These are phyloP conservation scores for Stegodyphus dumicola DNA, from an alignment of 1,140 invertebrate species.

Conservation along the genomic window DNA sequence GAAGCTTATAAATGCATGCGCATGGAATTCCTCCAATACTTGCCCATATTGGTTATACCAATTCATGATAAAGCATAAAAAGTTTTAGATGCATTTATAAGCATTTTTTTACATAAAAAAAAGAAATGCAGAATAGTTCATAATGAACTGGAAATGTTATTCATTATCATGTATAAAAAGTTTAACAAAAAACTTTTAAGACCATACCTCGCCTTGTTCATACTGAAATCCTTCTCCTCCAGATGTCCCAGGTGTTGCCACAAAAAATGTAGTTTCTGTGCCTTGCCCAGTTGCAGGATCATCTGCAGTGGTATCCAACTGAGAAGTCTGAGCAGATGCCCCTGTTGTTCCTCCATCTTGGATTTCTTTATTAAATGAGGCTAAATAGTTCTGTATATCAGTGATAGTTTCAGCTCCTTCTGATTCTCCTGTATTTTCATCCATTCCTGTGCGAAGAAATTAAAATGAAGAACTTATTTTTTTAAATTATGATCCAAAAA, in stretches of 20 bases:
- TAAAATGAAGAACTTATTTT: too few relatives aligned
- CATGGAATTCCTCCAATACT: too few relatives aligned
- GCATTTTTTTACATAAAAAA: too few relatives aligned
- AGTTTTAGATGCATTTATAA: too few relatives aligned
- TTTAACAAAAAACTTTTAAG: background rate
- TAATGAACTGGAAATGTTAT: too few relatives aligned
- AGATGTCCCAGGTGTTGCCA: slow-evolving; percentile 38
- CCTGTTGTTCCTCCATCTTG: slow-evolving; percentile 62
- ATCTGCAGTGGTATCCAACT: slow-evolving; percentile 16
- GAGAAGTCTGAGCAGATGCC: slow-evolving; percentile 1
- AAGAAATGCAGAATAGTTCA: too few relatives aligned
- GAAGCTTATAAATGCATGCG: too few relatives aligned
- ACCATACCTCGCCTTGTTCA: slow-evolving; percentile 43
- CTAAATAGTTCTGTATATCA: slow-evolving; percentile 85
- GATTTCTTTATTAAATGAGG: slow-evolving; percentile 87
- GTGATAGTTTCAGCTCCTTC: slow-evolving; percentile 64
- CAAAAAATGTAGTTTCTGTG: slow-evolving; percentile 40
- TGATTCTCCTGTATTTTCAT: slow-evolving; percentile 36
- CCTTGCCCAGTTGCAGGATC: background rate
- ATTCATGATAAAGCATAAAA: too few relatives aligned
- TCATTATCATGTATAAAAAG: too few relatives aligned
- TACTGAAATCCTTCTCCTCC: slow-evolving; percentile 48
- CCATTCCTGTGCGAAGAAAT: slow-evolving; percentile 22
- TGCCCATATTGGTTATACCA: too few relatives aligned
- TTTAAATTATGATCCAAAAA: too few relatives aligned